Base-by-base conservation (phyloP, 2,797 vertebrate genomes). In the Agapornis canus region DNA sequence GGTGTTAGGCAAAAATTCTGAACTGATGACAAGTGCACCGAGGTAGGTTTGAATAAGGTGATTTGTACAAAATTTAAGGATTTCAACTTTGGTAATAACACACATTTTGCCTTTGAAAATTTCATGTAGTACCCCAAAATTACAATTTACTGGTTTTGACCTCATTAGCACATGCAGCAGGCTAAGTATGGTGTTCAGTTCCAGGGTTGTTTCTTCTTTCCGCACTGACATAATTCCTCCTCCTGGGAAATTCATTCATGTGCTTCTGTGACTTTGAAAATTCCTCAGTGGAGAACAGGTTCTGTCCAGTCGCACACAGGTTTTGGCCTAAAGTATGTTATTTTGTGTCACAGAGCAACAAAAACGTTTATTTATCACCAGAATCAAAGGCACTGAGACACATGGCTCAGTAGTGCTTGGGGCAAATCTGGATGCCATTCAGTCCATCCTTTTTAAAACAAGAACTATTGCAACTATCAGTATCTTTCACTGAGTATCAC, bases 251-350 rank as follows among this genome's bases (percentile, higher is more conserved):
- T 79, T 54, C 64, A 13, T 25, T 76, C 19, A 10, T 18, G 6
- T 64, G 4, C 27, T 80, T 89, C 45, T 72, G 7, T 42, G 40
- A 64, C n/a, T 51, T 32, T 23, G 9, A 79, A 65, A 76, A 31
- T 32, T 32, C 65, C 45, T 56, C 31, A 51, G 0, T 15, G 32
- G 29, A 77, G 16, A 70, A 31, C 12, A 66, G n/a, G 6, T 61
- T 31, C 31, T 89, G 15, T 42, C 18, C 13, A 51, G 9, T 75
- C 26, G 37, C 17, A 37, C 3, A 2, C 1, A 29, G 1, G 0
- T 17, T 83, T 75, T 60, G 5, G 10, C 31, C 13, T 68, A 56
- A 69, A 65, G 31, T 32, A 7, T 47, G 8, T 21, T 43, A 8
- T 29, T 39, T 60, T 56, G 1, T 79, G 27, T 48, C 47, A 72